A percentile compares a stretch with the other conserved stretches of the same genome.
phyloP scores from a whole-genome alignment of 2,888 invertebrate species.

The Limnephilus lunatus region DNA sequence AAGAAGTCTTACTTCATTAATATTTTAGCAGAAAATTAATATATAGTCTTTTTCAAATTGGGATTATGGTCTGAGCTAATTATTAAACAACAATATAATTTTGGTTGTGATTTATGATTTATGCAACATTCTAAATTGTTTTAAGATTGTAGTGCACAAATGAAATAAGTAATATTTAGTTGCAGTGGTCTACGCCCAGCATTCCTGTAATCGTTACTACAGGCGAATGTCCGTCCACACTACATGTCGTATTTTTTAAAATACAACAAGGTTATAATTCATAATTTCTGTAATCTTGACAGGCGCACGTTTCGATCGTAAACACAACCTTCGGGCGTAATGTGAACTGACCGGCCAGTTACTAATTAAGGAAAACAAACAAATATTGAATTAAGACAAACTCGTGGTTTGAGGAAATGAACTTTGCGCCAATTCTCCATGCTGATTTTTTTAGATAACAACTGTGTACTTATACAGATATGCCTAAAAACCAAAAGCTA shows the following conservation, averaged over 20 bases:
- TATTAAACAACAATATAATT: too few species aligned
- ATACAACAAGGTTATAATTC: not conserved
- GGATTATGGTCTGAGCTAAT: too few species aligned
- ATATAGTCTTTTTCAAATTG: too few species aligned
- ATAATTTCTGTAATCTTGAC: not conserved
- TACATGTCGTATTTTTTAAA: not conserved
- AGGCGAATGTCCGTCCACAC: not conserved
- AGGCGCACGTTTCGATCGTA: not conserved
- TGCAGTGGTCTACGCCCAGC: not conserved
- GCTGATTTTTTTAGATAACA: not conserved
- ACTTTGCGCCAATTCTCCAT: not conserved
- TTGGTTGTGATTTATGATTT: too few species aligned
- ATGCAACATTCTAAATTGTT: too few species aligned
- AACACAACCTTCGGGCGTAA: not conserved
- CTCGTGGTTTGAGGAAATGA: not conserved
- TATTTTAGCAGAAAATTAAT: too few species aligned
- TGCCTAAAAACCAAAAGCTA: not conserved
- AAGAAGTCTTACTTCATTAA: too few species aligned
- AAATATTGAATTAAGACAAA: not conserved
- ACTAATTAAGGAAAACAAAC: not conserved
- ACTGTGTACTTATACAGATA: not conserved
- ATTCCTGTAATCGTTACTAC: not conserved
- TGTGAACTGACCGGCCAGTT: not conserved
- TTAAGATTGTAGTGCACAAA: too few species aligned
- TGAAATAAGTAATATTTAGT: not conserved